Percentiles rank a stretch among this genome's conserved stretches.
These are phyloP conservation scores for Magallana ariakensis DNA, from an alignment of 1,140 invertebrate genomes.

Conservation along the genomic window DNA sequence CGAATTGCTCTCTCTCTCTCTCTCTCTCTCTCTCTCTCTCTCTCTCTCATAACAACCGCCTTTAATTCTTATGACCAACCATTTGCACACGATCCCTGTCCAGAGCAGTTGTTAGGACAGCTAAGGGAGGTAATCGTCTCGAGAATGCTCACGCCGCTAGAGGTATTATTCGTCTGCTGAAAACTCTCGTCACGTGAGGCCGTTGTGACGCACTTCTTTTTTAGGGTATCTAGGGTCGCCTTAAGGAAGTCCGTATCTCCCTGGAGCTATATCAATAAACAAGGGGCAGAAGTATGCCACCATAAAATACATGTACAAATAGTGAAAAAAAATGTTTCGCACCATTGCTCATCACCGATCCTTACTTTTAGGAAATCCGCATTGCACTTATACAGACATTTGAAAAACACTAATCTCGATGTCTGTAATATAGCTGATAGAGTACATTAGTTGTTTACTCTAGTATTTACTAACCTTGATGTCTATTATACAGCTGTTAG, in stretches of 20 bases:
- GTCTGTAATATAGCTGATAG: neutral
- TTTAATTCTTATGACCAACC: neutral
- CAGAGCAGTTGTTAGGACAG: neutral
- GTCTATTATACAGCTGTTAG: neutral
- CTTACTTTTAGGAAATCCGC: too few species aligned
- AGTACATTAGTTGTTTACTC: neutral
- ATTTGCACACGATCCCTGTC: neutral
- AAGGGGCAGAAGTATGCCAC: too few species aligned
- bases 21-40: too few species aligned
- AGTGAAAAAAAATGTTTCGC: too few species aligned
- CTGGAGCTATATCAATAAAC: conserved; percentile 13
- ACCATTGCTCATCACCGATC: too few species aligned
- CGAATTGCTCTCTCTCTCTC: too few species aligned
- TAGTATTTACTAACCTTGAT: neutral
- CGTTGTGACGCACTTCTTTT: conserved; percentile 12
- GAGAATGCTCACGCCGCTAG: neutral
- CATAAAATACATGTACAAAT: too few species aligned
- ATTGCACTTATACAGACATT: too few species aligned
- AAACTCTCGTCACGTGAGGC: conserved; percentile 16
- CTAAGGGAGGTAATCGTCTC: neutral
- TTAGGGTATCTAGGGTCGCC: neutral
- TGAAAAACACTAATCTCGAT: neutral
- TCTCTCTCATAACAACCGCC: neutral
- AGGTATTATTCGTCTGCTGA: neutral
- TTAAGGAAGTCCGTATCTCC: neutral